phyloP scores from a whole-genome alignment of 2,888 invertebrate genomes.

The Sipunculus nudus region DNA sequence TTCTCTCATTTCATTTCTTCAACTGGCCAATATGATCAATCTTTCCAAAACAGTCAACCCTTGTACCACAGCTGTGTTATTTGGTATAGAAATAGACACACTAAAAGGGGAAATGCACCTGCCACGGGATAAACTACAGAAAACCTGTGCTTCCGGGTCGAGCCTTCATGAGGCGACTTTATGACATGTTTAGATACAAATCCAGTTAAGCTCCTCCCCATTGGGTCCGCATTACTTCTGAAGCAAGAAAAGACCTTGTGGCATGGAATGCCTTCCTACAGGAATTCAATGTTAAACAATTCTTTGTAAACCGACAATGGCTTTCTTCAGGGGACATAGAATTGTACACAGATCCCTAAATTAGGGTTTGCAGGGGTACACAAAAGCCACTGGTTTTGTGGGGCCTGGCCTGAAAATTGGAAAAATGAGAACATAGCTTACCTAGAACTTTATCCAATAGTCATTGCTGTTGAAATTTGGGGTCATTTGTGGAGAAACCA shows the following conservation, averaged over 20 bases:
- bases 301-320: background rate
- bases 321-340: background rate
- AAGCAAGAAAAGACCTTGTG: background rate
- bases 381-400: background rate
- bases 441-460: too few species aligned
- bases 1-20: background rate
- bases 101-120: background rate
- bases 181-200: background rate
- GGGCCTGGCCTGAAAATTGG: constrained; percentile 1
- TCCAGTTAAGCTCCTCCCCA: background rate
- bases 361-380: background rate
- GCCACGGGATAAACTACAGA: background rate
- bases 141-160: background rate
- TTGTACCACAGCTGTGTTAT: background rate
- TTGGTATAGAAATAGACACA: background rate
- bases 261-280: background rate
- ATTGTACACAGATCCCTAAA: background rate
- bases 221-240: background rate
- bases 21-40: background rate
- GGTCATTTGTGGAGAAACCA: too few species aligned
- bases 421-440: too few species aligned
- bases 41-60: background rate
- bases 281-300: background rate
- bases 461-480: too few species aligned
- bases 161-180: background rate